Evolutionary conservation across 2,888 invertebrate genomes (phyloP).

Genomic region (Callyntrura guangdongensis): DNA sequence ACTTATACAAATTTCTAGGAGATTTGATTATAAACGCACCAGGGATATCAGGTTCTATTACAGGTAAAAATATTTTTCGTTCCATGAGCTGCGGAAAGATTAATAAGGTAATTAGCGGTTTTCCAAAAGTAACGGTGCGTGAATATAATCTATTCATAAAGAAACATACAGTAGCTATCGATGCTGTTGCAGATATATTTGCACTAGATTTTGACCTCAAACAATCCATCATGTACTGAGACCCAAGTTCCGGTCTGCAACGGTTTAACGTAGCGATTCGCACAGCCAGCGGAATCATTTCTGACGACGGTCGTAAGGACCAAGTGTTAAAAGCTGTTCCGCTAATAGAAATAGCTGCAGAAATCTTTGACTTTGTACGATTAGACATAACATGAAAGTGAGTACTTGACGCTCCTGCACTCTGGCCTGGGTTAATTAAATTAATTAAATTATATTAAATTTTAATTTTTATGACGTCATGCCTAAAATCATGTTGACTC

Average conservation of each 20-base stretch:
- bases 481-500: no score
- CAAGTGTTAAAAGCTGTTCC: slow-evolving; percentile 76
- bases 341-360: slow-evolving; percentile 68
- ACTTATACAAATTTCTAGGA: slow-evolving; percentile 67
- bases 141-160: slow-evolving; percentile 3
- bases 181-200: slow-evolving; percentile 66
- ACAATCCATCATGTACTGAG: slow-evolving; percentile 76
- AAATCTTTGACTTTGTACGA: slow-evolving; percentile 70
- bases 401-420: slow-evolving; percentile 44
- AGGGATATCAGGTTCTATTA: slow-evolving; percentile 76
- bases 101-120: background rate
- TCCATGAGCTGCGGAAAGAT: slow-evolving; percentile 69
- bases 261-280: slow-evolving; percentile 67
- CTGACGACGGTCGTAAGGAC: slow-evolving; percentile 65
- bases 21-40: slow-evolving; percentile 75
- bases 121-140: background rate
- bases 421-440: no score
- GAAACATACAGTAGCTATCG: slow-evolving; percentile 61
- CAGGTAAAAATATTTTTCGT: slow-evolving; percentile 75
- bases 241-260: slow-evolving; percentile 72
- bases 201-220: slow-evolving; percentile 52
- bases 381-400: slow-evolving; percentile 75
- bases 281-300: slow-evolving; percentile 68
- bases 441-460: no score
- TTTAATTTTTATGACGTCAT: no score